A percentile compares a stretch with the other conserved stretches of the same genome.
phyloP scores from a whole-genome alignment of 2,888 invertebrate genomes.

The Odiellus spinosus region DNA sequence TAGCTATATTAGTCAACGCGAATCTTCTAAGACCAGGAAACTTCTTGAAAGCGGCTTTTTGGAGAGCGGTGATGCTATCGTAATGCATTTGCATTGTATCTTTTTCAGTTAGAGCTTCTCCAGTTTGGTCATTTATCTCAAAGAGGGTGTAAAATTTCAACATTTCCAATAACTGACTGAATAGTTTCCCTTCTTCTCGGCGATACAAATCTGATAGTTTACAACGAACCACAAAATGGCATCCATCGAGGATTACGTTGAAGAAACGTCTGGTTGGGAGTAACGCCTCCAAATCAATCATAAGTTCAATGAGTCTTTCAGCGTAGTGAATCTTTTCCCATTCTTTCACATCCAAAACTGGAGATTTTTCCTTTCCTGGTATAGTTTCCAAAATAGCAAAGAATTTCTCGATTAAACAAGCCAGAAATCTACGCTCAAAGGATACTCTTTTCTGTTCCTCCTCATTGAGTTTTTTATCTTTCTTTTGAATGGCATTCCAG shows the following conservation, averaged over 20 bases:
- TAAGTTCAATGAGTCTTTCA: conserved; percentile 84
- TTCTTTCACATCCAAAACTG: conserved; percentile 24
- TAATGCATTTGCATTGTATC: conserved; percentile 91
- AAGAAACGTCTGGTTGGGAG: conserved; percentile 91
- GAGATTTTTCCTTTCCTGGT: conserved; percentile 42
- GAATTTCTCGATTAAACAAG: conserved; percentile 70
- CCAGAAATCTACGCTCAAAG: conserved; percentile 77
- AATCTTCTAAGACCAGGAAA: conserved; percentile 73
- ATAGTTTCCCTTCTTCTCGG: conserved; percentile 70
- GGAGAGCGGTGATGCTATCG: conserved; percentile 73
- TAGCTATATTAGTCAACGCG: conserved; percentile 81
- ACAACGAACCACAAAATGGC: conserved; percentile 79
- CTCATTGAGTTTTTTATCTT: conserved; percentile 37
- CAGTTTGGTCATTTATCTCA: conserved; percentile 92
- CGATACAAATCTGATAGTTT: conserved; percentile 56
- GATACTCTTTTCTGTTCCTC: conserved; percentile 33
- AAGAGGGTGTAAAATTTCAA: conserved; percentile 90
- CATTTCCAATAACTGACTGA: conserved; percentile 79
- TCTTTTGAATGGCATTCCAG: conserved; percentile 76
- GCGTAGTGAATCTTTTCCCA: conserved; percentile 54
- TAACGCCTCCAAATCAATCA: conserved; percentile 89
- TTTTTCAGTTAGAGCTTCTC: conserved; percentile 79
- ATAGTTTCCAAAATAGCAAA: conserved; percentile 61
- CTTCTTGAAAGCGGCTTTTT: conserved; percentile 82
- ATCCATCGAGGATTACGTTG: conserved; percentile 87